A percentile compares a stretch with the other conserved stretches of the same genome.
Conservation (phyloP, 1,140 invertebrate species). For the Aporrectodea caliginosa region DNA sequence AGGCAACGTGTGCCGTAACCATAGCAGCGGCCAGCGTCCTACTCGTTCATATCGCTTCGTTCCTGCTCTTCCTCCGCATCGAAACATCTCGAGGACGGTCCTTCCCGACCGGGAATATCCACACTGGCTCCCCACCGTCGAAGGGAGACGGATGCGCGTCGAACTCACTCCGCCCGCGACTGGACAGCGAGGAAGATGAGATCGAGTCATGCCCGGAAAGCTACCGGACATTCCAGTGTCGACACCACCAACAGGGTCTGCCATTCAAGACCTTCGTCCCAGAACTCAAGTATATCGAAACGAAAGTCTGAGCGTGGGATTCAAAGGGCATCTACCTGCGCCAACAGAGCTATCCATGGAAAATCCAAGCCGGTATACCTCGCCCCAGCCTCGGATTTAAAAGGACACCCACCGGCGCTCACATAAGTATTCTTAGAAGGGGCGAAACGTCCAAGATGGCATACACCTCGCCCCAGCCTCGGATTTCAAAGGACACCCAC, state of each 20-base stretch:
- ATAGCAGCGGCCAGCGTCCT: not conserved
- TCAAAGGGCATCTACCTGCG: too few species aligned
- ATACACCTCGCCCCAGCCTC: too few species aligned
- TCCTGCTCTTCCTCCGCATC: not conserved
- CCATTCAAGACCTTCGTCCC: not conserved
- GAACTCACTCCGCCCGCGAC: not conserved
- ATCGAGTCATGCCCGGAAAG: not conserved
- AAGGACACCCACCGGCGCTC: too few species aligned
- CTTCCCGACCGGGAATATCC: not conserved
- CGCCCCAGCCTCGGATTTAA: too few species aligned
- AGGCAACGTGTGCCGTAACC: not conserved
- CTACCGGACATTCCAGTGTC: not conserved
- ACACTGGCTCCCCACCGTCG: not conserved
- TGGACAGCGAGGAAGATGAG: not conserved
- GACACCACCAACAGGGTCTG: not conserved
- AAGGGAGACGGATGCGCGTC: not conserved
- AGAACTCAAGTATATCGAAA: not conserved
- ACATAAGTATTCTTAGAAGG: too few species aligned
- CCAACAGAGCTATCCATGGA: too few species aligned
- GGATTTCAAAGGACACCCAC: too few species aligned
- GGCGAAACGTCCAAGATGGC: too few species aligned
- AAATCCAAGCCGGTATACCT: too few species aligned
- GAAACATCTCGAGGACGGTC: not conserved
- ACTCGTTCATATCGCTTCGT: not conserved
- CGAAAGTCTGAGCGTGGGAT: slow-evolving; percentile 1